A percentile compares a stretch with the other conserved stretches of the same genome.
Conservation (phyloP, 2,888 invertebrate genomes). For the Acanthopleura granulata region DNA sequence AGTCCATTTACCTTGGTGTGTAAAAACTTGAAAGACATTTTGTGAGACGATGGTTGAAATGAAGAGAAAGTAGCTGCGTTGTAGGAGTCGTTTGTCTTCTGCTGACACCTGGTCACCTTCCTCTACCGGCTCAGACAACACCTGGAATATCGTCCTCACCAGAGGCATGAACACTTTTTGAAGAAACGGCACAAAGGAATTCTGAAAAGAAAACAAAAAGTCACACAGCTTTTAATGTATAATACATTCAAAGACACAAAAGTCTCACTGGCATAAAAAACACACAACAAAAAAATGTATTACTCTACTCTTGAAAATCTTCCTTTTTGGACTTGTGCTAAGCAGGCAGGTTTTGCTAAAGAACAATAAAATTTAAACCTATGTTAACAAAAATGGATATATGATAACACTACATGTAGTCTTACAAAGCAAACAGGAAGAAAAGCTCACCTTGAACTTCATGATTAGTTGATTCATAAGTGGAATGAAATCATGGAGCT, state of each 20-base stretch:
- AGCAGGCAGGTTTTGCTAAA: too few species aligned
- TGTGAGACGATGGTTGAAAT: constrained; percentile 72
- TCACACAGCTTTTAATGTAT: neutral
- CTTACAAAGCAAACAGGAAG: too few species aligned
- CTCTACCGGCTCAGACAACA: constrained; percentile 70
- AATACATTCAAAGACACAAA: too few species aligned
- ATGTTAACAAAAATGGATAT: too few species aligned
- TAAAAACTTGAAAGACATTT: constrained; percentile 70
- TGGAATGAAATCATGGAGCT: constrained; percentile 73
- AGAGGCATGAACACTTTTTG: constrained; percentile 72
- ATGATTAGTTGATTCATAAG: constrained; percentile 74
- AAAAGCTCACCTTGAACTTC: constrained; percentile 72
- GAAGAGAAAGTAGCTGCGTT: constrained; percentile 72
- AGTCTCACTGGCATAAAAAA: too few species aligned
- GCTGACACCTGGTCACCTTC: constrained; percentile 71
- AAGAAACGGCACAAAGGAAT: constrained; percentile 72
- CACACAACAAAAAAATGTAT: too few species aligned
- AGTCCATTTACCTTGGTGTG: constrained; percentile 53
- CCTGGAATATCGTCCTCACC: constrained; percentile 71
- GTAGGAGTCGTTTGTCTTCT: constrained; percentile 70
- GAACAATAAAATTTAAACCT: too few species aligned
- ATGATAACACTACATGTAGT: too few species aligned
- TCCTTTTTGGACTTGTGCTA: too few species aligned
- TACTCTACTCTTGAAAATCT: too few species aligned
- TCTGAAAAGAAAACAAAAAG: constrained; percentile 61